These are phyloP conservation scores for Chelon auratus DNA, from an alignment of 2,797 vertebrate species.

Conservation along the genomic window DNA sequence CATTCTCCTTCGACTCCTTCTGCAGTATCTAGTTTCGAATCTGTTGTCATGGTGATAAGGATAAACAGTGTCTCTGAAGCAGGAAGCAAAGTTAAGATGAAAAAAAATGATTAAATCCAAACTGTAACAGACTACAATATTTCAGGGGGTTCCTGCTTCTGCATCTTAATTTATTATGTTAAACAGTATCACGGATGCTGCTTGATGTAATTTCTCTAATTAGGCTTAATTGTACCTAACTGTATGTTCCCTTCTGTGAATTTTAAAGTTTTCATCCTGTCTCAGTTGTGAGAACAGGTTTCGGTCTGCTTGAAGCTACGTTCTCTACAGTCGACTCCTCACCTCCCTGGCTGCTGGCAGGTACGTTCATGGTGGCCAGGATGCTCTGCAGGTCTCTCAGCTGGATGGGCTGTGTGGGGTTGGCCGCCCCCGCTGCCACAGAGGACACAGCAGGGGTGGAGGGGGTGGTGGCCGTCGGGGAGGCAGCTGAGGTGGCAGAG, in stretches of 20 bases:
- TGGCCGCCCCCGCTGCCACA: constrained; percentile 85
- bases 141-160: constrained; percentile 6
- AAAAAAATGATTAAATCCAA: constrained; percentile 12
- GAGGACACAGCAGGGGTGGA: constrained; percentile 85
- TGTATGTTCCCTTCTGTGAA: neutral
- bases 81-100: neutral
- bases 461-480: constrained; percentile 88
- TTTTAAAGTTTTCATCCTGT: neutral
- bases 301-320: neutral
- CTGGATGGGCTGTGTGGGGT: constrained; percentile 95
- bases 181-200: constrained; percentile 1
- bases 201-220: constrained; percentile 20
- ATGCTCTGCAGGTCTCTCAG: constrained; percentile 98
- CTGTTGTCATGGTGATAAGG: neutral
- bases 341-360: constrained; percentile 91
- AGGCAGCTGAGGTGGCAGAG: constrained; percentile 80
- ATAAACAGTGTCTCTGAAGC: constrained; percentile 6
- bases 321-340: constrained; percentile 24
- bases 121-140: neutral
- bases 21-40: neutral
- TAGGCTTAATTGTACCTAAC: constrained; percentile 13
- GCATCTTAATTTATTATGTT: constrained; percentile 5
- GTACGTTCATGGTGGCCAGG: constrained; percentile 97
- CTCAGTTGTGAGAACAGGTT: neutral
- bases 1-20: no score